Conservation (phyloP, 1,140 invertebrate genomes). For the Mamestra configurata region DNA sequence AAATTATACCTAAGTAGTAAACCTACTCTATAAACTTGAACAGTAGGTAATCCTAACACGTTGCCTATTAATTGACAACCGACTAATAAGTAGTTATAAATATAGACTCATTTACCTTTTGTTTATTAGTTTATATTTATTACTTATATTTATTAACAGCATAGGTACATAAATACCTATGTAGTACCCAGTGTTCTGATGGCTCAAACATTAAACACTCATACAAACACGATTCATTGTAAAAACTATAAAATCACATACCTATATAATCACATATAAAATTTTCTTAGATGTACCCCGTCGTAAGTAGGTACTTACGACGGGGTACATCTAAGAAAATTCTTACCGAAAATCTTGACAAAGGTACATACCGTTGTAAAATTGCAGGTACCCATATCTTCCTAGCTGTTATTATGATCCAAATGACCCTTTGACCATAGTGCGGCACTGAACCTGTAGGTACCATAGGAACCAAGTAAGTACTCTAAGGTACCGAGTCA, state of each 20-base stretch:
- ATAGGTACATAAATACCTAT: too few species aligned
- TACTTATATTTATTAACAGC: too few species aligned
- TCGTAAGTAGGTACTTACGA: not conserved
- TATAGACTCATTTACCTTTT: too few species aligned
- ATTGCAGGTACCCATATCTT: not conserved
- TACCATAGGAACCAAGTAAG: not conserved
- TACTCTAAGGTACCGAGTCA: constrained; percentile 35
- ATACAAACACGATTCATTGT: not conserved
- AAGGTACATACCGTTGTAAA: not conserved
- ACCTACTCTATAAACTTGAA: too few species aligned
- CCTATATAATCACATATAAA: too few species aligned
- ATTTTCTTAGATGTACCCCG: too few species aligned
- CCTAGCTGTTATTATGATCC: constrained; percentile 20
- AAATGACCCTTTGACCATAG: constrained; percentile 40
- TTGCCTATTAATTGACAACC: too few species aligned
- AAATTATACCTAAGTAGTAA: too few species aligned
- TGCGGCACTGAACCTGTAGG: not conserved
- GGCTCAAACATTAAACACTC: not conserved
- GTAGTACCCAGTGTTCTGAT: not conserved
- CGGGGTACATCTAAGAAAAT: not conserved
- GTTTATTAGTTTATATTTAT: too few species aligned
- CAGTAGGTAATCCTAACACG: too few species aligned
- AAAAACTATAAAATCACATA: too few species aligned
- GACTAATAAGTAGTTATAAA: too few species aligned
- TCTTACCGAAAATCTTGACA: not conserved